Percentiles rank a stretch among this genome's conserved stretches.
phyloP scores from a whole-genome alignment of 2,888 invertebrate genomes.

The Cabera pusaria region DNA sequence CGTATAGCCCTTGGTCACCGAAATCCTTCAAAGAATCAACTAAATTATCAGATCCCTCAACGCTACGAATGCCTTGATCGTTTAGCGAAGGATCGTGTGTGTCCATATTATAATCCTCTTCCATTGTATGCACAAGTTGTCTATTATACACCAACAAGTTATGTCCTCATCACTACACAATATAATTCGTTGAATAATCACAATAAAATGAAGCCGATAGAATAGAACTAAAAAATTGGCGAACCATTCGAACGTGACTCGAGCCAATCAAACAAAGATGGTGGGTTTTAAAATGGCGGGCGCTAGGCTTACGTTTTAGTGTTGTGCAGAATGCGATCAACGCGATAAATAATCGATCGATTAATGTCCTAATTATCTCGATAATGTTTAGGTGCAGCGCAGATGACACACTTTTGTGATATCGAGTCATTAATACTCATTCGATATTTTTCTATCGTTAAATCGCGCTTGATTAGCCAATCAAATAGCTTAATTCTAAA shows the following conservation, averaged over 20 bases:
- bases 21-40: slow-evolving; percentile 64
- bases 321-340: too few species aligned
- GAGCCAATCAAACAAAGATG: slow-evolving; percentile 20
- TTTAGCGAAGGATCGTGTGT: slow-evolving; percentile 55
- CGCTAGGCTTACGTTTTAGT: slow-evolving; percentile 2
- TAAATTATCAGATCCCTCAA: slow-evolving; percentile 41
- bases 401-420: too few species aligned
- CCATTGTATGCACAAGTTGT: slow-evolving; percentile 45
- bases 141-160: slow-evolving; percentile 38
- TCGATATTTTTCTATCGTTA: too few species aligned
- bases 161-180: slow-evolving; percentile 61
- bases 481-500: too few species aligned
- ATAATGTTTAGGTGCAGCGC: too few species aligned
- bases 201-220: slow-evolving; percentile 32
- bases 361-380: too few species aligned
- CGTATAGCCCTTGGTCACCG: slow-evolving; percentile 56
- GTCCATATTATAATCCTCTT: slow-evolving; percentile 68
- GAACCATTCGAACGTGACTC: slow-evolving; percentile 15
- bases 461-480: too few species aligned
- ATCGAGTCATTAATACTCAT: too few species aligned
- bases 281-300: slow-evolving; percentile 21
- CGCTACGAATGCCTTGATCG: slow-evolving; percentile 45
- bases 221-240: slow-evolving; percentile 25
- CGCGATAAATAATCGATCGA: slow-evolving; percentile 6
- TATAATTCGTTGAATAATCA: slow-evolving; percentile 35